These are phyloP conservation scores for Sardinella longiceps DNA, from an alignment of 2,797 vertebrate species.

Conservation along the genomic window DNA sequence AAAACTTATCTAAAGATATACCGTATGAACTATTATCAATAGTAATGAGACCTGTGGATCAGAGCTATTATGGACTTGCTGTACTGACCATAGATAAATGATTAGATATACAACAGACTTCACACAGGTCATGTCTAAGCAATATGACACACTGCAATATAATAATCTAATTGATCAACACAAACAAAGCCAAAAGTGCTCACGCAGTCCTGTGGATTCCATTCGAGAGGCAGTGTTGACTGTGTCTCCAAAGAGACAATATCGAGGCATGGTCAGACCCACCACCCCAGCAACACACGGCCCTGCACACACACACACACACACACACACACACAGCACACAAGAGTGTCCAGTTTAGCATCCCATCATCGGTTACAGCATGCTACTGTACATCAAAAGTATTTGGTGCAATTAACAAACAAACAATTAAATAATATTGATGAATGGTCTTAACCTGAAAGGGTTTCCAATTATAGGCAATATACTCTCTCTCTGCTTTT, in stretches of 20 bases:
- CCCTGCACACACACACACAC: constrained; percentile 59
- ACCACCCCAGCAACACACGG: constrained; percentile 84
- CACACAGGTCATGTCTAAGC: background rate
- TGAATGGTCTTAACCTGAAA: background rate
- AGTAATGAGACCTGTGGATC: background rate
- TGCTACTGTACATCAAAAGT: background rate
- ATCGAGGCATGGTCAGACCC: constrained; percentile 85
- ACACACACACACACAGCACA: background rate
- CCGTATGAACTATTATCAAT: background rate
- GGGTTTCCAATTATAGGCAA: background rate
- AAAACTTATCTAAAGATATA: background rate
- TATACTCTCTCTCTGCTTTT: no score
- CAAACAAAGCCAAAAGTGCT: constrained; percentile 45
- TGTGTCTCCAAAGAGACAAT: constrained; percentile 87
- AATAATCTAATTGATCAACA: background rate
- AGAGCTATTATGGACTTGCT: no score
- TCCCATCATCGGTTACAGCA: background rate
- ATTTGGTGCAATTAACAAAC: no score
- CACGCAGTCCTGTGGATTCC: constrained; percentile 87
- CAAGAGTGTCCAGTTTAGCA: background rate
- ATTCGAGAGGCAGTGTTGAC: constrained; percentile 87
- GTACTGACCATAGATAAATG: background rate
- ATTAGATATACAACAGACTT: background rate
- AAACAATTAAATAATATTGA: background rate
- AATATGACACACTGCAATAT: background rate